phyloP scores from a whole-genome alignment of 2,888 invertebrate genomes.

The Unio delphinus region DNA sequence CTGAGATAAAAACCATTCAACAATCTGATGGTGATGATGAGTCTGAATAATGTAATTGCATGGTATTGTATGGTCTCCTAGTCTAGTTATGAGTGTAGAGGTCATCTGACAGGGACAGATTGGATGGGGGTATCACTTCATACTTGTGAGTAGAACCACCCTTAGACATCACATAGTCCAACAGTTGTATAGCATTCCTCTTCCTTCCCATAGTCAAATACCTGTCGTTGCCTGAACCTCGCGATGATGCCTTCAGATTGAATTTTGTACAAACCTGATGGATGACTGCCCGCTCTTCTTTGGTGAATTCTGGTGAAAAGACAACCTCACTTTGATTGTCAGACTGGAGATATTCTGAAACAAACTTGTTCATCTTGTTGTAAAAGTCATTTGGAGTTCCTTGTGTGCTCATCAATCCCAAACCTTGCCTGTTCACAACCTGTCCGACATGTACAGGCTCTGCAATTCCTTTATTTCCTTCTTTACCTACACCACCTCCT shows the following conservation, averaged over 20 bases:
- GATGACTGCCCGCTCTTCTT: slow-evolving; percentile 72
- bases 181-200: slow-evolving; percentile 71
- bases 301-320: slow-evolving; percentile 71
- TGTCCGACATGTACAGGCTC: slow-evolving; percentile 75
- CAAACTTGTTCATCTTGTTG: slow-evolving; percentile 55
- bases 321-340: slow-evolving; percentile 69
- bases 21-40: too few species aligned
- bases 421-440: slow-evolving; percentile 64
- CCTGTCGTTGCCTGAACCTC: slow-evolving; percentile 73
- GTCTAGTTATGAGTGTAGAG: too few species aligned
- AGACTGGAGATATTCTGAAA: slow-evolving; percentile 65
- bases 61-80: too few species aligned
- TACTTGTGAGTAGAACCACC: slow-evolving; percentile 76
- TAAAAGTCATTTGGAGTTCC: slow-evolving; percentile 54
- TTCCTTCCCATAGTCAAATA: slow-evolving; percentile 75
- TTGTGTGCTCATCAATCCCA: slow-evolving; percentile 55
- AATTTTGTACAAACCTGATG: slow-evolving; percentile 69
- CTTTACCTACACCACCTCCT: slow-evolving; percentile 80
- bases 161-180: slow-evolving; percentile 71
- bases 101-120: not conserved
- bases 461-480: slow-evolving; percentile 77
- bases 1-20: too few species aligned
- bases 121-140: slow-evolving; percentile 68
- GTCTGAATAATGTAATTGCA: too few species aligned
- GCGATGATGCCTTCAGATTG: slow-evolving; percentile 74